phyloP scores from a whole-genome alignment of 2,797 vertebrate genomes.

The Galaxias olidus region DNA sequence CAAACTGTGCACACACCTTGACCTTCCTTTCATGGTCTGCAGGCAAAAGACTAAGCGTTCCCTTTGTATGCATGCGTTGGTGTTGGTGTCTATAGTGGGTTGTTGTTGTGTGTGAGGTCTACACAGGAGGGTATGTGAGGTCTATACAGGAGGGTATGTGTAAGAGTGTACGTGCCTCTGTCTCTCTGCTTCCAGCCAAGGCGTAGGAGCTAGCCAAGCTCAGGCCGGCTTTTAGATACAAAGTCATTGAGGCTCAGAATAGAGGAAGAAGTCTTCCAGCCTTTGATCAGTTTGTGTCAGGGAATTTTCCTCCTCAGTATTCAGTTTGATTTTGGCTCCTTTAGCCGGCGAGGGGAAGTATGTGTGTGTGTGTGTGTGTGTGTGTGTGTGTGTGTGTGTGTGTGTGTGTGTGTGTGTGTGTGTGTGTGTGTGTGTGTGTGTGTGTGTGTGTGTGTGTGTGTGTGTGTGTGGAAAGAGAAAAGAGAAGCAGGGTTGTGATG shows the following conservation, averaged over 20 bases:
- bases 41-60: no score
- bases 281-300: conserved; percentile 18
- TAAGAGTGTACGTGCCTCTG: background rate
- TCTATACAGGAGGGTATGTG: no score
- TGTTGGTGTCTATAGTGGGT: no score
- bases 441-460: background rate
- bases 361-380: no score
- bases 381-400: background rate
- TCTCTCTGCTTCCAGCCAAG: background rate
- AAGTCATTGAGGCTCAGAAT: conserved; percentile 4
- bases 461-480: background rate
- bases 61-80: no score
- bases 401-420: background rate
- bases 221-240: conserved; percentile 8
- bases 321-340: conserved; percentile 10
- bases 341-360: background rate
- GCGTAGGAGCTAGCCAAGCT: background rate
- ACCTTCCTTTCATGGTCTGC: no score
- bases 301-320: conserved; percentile 1
- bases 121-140: no score
- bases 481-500: background rate
- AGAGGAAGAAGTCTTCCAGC: conserved; percentile 6
- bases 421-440: no score
- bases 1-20: no score
- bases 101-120: no score